Conservation (phyloP, 2,113 vertebrate genomes). For the Melanocharis versteri region DNA sequence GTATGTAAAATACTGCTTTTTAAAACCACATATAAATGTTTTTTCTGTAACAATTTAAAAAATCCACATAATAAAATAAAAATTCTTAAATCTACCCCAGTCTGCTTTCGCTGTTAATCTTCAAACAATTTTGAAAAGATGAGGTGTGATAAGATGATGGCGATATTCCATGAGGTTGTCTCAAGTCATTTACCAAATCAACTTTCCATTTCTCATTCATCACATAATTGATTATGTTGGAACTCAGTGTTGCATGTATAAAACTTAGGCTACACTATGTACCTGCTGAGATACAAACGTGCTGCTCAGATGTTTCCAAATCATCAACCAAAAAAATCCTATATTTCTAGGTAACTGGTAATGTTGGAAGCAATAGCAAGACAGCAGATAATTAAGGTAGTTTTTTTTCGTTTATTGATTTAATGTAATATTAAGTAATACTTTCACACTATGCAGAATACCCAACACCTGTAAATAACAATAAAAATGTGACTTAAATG, state of each 20-base stretch:
- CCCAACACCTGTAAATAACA: neutral
- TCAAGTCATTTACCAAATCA: neutral
- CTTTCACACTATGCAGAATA: neutral
- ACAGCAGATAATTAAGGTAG: neutral
- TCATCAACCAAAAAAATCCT: neutral
- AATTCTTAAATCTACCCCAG: neutral
- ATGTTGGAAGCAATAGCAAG: neutral
- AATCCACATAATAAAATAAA: neutral
- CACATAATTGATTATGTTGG: neutral
- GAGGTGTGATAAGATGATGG: neutral
- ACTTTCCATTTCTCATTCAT: neutral
- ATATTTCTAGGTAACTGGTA: neutral
- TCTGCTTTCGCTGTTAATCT: neutral
- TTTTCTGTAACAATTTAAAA: neutral
- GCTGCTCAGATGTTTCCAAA: neutral
- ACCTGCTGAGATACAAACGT: neutral
- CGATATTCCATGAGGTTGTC: rapidly evolving
- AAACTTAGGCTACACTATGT: neutral
- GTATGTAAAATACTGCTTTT: neutral
- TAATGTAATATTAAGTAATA: neutral
- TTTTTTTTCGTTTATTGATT: neutral
- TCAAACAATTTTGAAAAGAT: neutral
- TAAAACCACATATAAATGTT: neutral
- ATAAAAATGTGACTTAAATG: neutral
- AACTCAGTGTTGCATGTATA: neutral